A percentile compares a stretch with the other conserved stretches of the same genome.
Conservation (phyloP, 2,888 invertebrate species). For the Cerceris ruficornis region DNA sequence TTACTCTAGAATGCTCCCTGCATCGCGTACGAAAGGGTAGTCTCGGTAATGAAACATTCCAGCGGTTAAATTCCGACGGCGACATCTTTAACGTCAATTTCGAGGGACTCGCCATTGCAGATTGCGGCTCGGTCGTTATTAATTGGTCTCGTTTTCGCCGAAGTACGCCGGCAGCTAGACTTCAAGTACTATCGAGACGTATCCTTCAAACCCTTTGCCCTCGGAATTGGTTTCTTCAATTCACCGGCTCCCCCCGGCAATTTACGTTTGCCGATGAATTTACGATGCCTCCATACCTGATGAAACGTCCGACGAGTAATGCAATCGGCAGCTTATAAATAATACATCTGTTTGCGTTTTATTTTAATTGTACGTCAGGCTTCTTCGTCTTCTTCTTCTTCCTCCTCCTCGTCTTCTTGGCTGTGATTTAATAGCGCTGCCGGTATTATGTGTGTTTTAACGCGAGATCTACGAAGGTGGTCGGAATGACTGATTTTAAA, state of each 20-base stretch:
- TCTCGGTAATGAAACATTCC: no score
- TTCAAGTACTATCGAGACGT: slow-evolving; percentile 14
- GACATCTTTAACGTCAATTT: not conserved
- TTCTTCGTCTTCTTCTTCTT: not conserved
- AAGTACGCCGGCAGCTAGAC: slow-evolving; percentile 24
- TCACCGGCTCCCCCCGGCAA: not conserved
- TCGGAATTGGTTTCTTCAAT: slow-evolving; percentile 16
- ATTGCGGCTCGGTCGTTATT: not conserved
- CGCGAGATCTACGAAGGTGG: no score
- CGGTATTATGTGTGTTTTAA: no score
- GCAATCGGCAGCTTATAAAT: not conserved
- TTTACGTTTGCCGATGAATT: not conserved
- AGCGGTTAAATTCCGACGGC: no score
- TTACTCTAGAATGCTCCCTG: no score
- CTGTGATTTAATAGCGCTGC: no score
- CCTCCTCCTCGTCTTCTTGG: no score
- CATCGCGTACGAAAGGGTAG: no score
- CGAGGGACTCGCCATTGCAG: slow-evolving; percentile 37
- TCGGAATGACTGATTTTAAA: no score
- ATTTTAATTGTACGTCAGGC: not conserved
- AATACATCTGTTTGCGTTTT: not conserved
- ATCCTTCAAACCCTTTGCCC: not conserved
- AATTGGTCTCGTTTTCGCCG: slow-evolving; percentile 15
- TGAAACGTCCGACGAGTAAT: not conserved
- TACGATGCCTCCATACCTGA: not conserved